Conservation (phyloP, 2,888 invertebrate genomes). For the Pseudococcus jackbeardsleyi region DNA sequence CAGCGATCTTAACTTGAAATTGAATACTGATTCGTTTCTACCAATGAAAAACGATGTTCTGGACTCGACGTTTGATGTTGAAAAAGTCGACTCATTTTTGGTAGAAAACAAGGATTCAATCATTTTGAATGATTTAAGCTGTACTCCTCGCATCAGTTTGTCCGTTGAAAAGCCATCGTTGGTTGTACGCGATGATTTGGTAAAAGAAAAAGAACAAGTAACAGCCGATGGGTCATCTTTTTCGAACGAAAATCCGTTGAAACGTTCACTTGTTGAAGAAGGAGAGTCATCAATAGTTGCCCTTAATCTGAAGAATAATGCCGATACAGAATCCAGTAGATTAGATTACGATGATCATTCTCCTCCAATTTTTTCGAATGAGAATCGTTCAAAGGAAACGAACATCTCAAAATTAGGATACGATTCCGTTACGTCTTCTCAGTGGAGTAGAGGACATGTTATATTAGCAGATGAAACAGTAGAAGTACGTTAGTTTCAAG, state of each 20-base stretch:
- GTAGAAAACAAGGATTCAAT: background rate
- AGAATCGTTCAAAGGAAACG: background rate
- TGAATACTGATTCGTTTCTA: background rate
- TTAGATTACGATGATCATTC: background rate
- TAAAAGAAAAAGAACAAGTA: background rate
- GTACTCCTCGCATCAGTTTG: too few species aligned
- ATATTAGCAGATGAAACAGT: conserved; percentile 64
- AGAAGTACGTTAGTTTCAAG: conserved; percentile 54
- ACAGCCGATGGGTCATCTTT: background rate
- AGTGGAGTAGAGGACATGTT: conserved; percentile 68
- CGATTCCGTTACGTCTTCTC: conserved; percentile 66
- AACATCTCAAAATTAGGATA: background rate
- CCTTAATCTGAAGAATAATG: too few species aligned
- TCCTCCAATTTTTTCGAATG: background rate
- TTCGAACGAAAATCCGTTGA: background rate
- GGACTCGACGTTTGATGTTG: background rate
- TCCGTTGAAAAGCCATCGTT: too few species aligned
- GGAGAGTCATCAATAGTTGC: background rate
- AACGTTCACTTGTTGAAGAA: too few species aligned
- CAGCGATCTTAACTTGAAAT: background rate
- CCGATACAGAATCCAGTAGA: too few species aligned
- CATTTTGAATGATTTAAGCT: background rate
- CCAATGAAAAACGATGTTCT: background rate
- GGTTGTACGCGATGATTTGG: too few species aligned
- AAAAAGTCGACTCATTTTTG: background rate